These are phyloP conservation scores for Apocheima hispidaria DNA, from an alignment of 2,888 invertebrate species.

Conservation along the genomic window DNA sequence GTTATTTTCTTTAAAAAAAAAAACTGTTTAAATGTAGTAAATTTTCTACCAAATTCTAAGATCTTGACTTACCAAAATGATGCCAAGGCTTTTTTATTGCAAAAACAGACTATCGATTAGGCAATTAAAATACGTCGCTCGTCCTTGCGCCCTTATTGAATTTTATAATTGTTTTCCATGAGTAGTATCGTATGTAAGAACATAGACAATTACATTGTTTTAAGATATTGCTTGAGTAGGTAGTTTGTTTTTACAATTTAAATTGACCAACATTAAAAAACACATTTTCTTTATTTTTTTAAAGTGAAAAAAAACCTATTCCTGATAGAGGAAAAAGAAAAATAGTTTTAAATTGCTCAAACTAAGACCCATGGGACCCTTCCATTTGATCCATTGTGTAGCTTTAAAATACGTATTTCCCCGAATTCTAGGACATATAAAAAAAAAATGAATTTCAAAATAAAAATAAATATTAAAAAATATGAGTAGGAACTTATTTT, in stretches of 20 bases:
- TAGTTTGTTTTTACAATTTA: neutral
- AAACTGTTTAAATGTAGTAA: neutral
- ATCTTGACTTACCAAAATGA: neutral
- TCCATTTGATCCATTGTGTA: too few relatives aligned
- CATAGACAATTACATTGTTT: neutral
- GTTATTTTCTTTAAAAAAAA: neutral
- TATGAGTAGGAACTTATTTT: too few relatives aligned
- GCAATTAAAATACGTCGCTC: neutral
- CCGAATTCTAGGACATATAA: too few relatives aligned
- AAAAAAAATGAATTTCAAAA: too few relatives aligned
- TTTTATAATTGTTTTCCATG: neutral
- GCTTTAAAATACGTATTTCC: too few relatives aligned
- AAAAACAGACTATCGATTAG: neutral
- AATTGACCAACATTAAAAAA: too few relatives aligned
- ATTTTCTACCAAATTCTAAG: neutral
- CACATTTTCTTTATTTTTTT: too few relatives aligned
- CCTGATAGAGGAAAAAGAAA: too few relatives aligned
- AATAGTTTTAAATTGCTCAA: too few relatives aligned
- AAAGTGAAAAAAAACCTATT: too few relatives aligned
- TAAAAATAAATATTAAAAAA: too few relatives aligned
- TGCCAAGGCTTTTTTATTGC: constrained; percentile 2
- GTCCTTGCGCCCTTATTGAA: constrained; percentile 16
- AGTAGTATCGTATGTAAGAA: neutral
- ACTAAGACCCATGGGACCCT: too few relatives aligned
- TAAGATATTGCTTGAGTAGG: neutral